phyloP scores from a whole-genome alignment of 1,140 invertebrate genomes.

The Drosophila ficusphila region DNA sequence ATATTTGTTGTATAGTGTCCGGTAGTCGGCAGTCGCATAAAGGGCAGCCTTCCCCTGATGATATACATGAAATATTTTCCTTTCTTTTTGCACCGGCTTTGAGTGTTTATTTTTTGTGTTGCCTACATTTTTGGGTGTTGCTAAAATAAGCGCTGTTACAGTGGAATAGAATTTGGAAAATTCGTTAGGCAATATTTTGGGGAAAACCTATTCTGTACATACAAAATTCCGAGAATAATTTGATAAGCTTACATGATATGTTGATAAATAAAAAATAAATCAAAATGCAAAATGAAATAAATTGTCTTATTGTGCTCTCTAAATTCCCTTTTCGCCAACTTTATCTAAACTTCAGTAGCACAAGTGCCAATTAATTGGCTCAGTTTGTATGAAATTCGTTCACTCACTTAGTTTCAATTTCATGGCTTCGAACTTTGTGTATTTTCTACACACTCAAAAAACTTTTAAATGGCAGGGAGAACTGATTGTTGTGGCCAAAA shows the following conservation, averaged over 20 bases:
- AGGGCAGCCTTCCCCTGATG: constrained; percentile 26
- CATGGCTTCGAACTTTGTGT: constrained; percentile 24
- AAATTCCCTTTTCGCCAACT: background rate
- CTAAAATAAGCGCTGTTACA: constrained; percentile 24
- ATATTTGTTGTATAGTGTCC: constrained; percentile 27
- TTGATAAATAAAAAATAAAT: background rate
- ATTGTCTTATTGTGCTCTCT: background rate
- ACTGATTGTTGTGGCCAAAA: constrained; percentile 23
- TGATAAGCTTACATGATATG: too few relatives aligned
- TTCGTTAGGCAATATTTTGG: background rate
- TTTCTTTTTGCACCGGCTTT: constrained; percentile 40
- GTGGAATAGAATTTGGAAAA: constrained; percentile 7
- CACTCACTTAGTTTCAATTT: constrained; percentile 29
- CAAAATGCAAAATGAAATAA: background rate
- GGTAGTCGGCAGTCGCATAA: constrained; percentile 43
- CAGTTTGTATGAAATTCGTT: constrained; percentile 33
- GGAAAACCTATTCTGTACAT: background rate
- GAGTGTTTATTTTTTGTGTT: constrained; percentile 69
- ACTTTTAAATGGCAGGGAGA: background rate
- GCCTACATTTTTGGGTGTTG: constrained; percentile 64
- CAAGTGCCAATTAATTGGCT: constrained; percentile 26
- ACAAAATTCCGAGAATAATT: too few relatives aligned
- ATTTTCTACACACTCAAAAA: constrained; percentile 15
- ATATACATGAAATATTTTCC: constrained; percentile 38
- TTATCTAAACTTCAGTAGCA: constrained; percentile 1